phyloP scores from a whole-genome alignment of 2,797 vertebrate genomes.

The Alauda arvensis region DNA sequence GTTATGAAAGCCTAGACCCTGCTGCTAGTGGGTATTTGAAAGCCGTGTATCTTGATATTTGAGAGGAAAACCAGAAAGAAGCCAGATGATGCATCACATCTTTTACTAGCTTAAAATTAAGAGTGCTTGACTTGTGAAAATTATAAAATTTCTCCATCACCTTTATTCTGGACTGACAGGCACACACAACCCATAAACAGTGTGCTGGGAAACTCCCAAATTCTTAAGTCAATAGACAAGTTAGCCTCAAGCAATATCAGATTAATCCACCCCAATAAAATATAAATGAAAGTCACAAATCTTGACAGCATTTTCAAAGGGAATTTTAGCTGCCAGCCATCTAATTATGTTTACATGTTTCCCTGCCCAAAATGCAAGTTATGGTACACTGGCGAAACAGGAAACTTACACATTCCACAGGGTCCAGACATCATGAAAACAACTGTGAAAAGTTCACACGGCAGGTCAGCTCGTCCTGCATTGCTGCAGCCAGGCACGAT shows the following conservation, averaged over 20 bases:
- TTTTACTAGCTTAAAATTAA: background rate
- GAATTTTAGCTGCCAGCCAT: conserved; percentile 28
- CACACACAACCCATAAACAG: background rate
- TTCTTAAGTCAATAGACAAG: conserved; percentile 27
- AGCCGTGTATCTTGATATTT: background rate
- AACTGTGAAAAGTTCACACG: background rate
- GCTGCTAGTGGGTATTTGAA: background rate
- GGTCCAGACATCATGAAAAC: conserved; percentile 51
- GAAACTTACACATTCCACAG: conserved; percentile 37
- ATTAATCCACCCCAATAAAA: conserved; percentile 27
- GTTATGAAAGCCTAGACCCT: background rate
- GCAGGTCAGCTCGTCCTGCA: conserved; percentile 6
- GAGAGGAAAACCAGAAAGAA: background rate
- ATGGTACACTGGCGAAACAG: conserved; percentile 52
- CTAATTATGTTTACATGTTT: conserved; percentile 48
- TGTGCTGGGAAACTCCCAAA: background rate
- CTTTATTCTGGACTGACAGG: background rate
- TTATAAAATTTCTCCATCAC: background rate
- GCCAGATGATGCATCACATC: background rate
- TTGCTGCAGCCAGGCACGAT: background rate
- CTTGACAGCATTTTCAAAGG: conserved; percentile 25
- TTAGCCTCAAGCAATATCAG: background rate
- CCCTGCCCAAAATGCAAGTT: conserved; percentile 47
- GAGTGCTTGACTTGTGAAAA: background rate
- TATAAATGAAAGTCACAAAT: conserved; percentile 18